Evolutionary conservation across 1,140 invertebrate genomes (phyloP), one percentile per base, ranked within the genome.

Genomic region (Saccostrea cuccullata): DNA sequence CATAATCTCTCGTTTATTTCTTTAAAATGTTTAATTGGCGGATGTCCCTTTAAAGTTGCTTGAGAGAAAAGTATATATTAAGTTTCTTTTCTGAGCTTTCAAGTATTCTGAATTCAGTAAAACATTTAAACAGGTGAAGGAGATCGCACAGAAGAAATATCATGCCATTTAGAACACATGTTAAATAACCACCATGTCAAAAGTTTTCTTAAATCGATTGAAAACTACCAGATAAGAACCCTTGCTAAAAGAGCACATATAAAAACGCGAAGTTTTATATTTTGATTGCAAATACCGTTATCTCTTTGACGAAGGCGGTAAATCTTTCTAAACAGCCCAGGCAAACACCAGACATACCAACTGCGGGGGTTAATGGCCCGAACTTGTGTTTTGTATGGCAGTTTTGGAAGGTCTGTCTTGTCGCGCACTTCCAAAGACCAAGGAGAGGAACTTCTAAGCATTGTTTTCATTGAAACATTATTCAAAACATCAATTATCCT

Each of bases 211-310:
- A 30, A 77, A 36, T 77, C 26, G 70, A 77, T 77, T 17, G 70
- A 77, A 77, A 77, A 15, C 70, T 36, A 77, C 30, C 70, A 23
- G 26, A 15, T 77, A 77, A 13, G 26, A 77, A 30, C 70, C 26
- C 23, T 77, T 12, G 70, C 26, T 77, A 77, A 23, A 23, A 30
- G 23, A 30, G 15, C 3, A 77, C 70, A 77, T 36, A 77, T 77
- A 77, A 30, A 30, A 77, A 77, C 15, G 30, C 70, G 3, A 23
- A 13, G 70, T 36, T 30, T 30, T 40, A 77, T 77, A n/a, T 77
- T 36, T 77, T 73, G 67, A 73, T 26, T 9, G 67, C 67, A 73
- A 26, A 73, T 73, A 36, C 70, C 70, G 23, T 77, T 77, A 77
- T 77, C 70, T 77, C 70, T 77, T 17, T 15, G 70, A 30, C 15